Evolutionary conservation across 2,888 invertebrate genomes (phyloP), one percentile per base, ranked within the genome.

Genomic region (Tenthredo livida): DNA sequence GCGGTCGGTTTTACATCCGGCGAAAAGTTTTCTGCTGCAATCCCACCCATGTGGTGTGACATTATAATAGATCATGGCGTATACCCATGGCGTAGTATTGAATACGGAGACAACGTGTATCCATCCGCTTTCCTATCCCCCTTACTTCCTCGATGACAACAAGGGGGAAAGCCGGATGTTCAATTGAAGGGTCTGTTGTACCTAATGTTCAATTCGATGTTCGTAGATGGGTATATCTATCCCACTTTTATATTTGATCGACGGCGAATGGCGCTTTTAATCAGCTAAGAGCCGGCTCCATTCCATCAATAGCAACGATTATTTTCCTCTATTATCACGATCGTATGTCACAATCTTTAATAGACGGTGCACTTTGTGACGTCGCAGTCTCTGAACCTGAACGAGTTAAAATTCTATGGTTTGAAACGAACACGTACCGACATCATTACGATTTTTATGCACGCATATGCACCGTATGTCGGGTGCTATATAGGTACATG

Each of bases 111-210:
- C 77, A 73, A 40, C 61, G 17, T 9, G 47, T 54, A 77, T 54
- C 47, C 47, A 80, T 80, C 61, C 80, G 58, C 58, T 61, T 80
- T 73, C 15, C 73, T 12, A 73, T 73, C 78, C 80, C 12, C 33
- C 10, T 67, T 17, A 40, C 40, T 80, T 80, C 80, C 80, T 61
- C 6, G 37, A 61, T 58, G 80, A 58, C 61, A 61, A 54, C 10
- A 54, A 15, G 80, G 80, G 80, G 80, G 80, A 80, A 80, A 80
- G 80, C 80, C 80, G 80, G 80, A 80, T 80, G 80, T 80, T 80
- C 80, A 58, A 61, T 80, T 80, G 80, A 80, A 80, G 61, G 61
- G 80, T 15, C 61, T 80, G 58, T 61, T 25, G 58, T 50, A 29
- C 67, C 29, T 50, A 40, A 77, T 47, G 77, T 15, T 77, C 25